These are phyloP conservation scores for Drosophila virilis DNA, from an alignment of 1,140 invertebrate species.

Conservation along the genomic window DNA sequence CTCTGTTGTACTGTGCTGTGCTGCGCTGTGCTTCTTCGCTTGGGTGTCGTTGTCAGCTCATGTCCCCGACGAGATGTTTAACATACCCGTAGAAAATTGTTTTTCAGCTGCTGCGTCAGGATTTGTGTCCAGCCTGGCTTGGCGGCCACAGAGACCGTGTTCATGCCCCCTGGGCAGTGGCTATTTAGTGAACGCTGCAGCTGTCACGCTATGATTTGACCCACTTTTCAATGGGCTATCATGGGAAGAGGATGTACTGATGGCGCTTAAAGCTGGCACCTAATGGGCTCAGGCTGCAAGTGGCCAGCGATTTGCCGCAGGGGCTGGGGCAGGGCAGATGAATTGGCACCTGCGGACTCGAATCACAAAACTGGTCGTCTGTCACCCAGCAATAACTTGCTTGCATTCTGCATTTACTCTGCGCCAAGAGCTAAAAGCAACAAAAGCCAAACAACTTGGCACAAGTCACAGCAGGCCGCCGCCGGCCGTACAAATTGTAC, in stretches of 20 bases:
- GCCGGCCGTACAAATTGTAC: slow-evolving; percentile 65
- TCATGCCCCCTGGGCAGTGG: slow-evolving; percentile 38
- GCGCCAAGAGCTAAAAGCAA: slow-evolving; percentile 35
- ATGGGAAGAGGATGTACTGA: slow-evolving; percentile 17
- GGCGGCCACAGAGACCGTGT: slow-evolving; percentile 17
- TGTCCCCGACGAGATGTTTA: slow-evolving; percentile 72
- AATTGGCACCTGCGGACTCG: slow-evolving; percentile 9
- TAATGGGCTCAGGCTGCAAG: slow-evolving; percentile 62
- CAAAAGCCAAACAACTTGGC: slow-evolving; percentile 77
- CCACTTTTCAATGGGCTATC: slow-evolving; percentile 60
- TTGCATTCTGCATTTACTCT: slow-evolving; percentile 31
- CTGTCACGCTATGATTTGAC: slow-evolving; percentile 68
- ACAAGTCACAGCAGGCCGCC: slow-evolving; percentile 72
- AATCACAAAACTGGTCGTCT: slow-evolving; percentile 49
- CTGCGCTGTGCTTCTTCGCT: slow-evolving; percentile 10
- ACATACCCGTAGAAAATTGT: slow-evolving; percentile 80
- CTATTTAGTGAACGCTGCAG: slow-evolving; percentile 71
- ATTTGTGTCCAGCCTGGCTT: slow-evolving; percentile 61
- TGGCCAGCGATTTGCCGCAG: slow-evolving; percentile 24
- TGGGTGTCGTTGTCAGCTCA: slow-evolving; percentile 77
- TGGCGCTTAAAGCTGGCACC: slow-evolving; percentile 63
- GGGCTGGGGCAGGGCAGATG: slow-evolving; percentile 2
- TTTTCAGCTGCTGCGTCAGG: slow-evolving; percentile 74
- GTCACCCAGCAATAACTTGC: slow-evolving; percentile 63
- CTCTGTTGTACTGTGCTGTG: neutral